phyloP scores from a whole-genome alignment of 1,140 invertebrate species.

The Lepidurus apus region DNA sequence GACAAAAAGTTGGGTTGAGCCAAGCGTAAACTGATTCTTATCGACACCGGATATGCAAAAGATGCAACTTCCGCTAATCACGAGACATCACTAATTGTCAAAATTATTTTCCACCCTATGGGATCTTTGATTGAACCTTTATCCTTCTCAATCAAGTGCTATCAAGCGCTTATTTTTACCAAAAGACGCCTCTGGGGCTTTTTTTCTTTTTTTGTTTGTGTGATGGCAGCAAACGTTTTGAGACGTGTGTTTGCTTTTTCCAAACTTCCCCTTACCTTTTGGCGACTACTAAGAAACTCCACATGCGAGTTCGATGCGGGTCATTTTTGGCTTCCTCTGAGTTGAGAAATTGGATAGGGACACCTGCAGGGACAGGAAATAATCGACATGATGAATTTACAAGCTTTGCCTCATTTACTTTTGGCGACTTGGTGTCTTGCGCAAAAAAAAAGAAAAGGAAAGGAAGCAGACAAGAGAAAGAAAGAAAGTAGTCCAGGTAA shows the following conservation, averaged over 20 bases:
- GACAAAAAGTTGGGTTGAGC: not conserved
- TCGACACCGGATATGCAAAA: conserved; percentile 18
- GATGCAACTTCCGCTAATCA: conserved; percentile 15
- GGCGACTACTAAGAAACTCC: not conserved
- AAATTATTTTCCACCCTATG: conserved; percentile 1
- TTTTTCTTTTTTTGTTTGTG: not conserved
- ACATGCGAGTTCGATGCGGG: not conserved
- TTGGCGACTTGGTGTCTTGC: not conserved
- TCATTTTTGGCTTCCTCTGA: not conserved
- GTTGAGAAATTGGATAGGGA: not conserved
- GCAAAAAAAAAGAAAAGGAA: not conserved
- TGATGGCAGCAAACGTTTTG: not conserved
- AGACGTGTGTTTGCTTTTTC: not conserved
- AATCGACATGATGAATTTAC: not conserved
- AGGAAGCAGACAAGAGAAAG: not conserved
- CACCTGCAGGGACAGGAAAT: not conserved
- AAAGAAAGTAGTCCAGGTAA: not conserved
- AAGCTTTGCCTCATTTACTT: not conserved
- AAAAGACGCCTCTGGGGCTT: not conserved
- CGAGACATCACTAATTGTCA: conserved; percentile 9
- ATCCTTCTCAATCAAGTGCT: not conserved
- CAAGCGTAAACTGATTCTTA: conserved; percentile 19
- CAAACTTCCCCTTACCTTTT: not conserved
- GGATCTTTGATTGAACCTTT: not conserved
- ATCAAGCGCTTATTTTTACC: not conserved